These are phyloP conservation scores for Trichomalopsis sarcophagae DNA, from an alignment of 1,140 invertebrate species.

Conservation along the genomic window DNA sequence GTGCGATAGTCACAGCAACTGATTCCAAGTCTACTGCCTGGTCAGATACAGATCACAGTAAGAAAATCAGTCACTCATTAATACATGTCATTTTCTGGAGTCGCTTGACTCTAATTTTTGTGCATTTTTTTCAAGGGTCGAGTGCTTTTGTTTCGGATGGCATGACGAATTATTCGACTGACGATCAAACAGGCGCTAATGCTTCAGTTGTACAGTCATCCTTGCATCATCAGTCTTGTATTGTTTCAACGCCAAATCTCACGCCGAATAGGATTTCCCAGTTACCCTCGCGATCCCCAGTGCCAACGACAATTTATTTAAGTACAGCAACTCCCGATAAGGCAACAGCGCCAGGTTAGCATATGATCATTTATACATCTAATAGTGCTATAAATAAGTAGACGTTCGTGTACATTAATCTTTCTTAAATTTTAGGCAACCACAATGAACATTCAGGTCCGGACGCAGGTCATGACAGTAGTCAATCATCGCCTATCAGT, in stretches of 20 bases:
- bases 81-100: conserved; percentile 19
- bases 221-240: conserved; percentile 80
- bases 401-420: background rate
- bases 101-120: conserved; percentile 64
- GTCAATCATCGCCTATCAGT: conserved; percentile 84
- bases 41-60: conserved; percentile 55
- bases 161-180: conserved; percentile 62
- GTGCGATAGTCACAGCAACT: conserved; percentile 73
- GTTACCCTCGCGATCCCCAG: conserved; percentile 63
- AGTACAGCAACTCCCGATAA: conserved; percentile 53
- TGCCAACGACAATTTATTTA: conserved; percentile 66
- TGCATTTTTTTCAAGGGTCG: conserved; percentile 79
- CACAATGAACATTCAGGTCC: conserved; percentile 72
- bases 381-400: background rate
- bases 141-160: conserved; percentile 72
- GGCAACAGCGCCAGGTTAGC: background rate
- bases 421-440: conserved; percentile 13
- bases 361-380: background rate
- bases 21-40: conserved; percentile 67
- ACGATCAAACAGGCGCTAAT: conserved; percentile 60
- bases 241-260: conserved; percentile 79
- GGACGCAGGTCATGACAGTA: conserved; percentile 73
- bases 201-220: conserved; percentile 65
- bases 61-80: conserved; percentile 66
- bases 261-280: conserved; percentile 77